These are phyloP conservation scores for Drosophila mayaguana DNA, from an alignment of 2,888 invertebrate species.

Conservation along the genomic window DNA sequence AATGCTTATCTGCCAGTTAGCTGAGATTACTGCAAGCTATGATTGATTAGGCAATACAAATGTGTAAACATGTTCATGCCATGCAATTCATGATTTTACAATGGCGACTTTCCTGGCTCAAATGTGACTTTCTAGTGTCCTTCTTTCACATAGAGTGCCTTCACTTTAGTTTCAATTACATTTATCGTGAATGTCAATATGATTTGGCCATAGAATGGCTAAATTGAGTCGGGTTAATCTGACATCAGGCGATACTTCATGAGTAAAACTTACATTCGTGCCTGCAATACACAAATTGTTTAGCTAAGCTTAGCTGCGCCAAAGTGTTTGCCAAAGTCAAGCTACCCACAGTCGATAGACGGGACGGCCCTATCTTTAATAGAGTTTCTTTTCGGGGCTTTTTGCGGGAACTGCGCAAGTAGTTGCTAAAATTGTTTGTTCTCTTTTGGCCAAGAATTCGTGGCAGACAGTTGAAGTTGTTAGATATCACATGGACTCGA, in stretches of 20 bases:
- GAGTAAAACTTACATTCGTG: no score
- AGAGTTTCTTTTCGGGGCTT: slow-evolving; percentile 4
- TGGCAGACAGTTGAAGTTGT: slow-evolving; percentile 55
- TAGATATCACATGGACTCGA: slow-evolving; percentile 63
- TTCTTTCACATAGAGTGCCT: background rate
- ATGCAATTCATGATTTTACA: background rate
- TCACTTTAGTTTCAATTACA: background rate
- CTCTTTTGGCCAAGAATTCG: slow-evolving; percentile 32
- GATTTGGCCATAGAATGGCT: no score
- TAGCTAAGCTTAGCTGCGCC: background rate
- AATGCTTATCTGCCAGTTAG: background rate
- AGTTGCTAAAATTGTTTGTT: slow-evolving; percentile 19
- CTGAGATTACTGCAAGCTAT: background rate
- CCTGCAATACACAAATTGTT: background rate
- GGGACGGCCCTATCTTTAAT: background rate
- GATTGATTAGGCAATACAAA: background rate
- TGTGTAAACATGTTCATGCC: background rate
- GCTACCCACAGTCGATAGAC: background rate
- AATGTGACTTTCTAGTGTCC: background rate
- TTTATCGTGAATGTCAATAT: background rate
- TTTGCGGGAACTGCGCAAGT: slow-evolving; percentile 29
- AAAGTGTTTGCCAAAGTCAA: background rate
- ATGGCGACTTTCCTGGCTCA: no score
- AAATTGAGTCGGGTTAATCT: no score
- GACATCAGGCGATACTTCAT: no score